Percentiles rank a stretch among this genome's conserved stretches.
These are phyloP conservation scores for Rhombomys opimus DNA, from an alignment of 2,113 vertebrate species.

Conservation along the genomic window DNA sequence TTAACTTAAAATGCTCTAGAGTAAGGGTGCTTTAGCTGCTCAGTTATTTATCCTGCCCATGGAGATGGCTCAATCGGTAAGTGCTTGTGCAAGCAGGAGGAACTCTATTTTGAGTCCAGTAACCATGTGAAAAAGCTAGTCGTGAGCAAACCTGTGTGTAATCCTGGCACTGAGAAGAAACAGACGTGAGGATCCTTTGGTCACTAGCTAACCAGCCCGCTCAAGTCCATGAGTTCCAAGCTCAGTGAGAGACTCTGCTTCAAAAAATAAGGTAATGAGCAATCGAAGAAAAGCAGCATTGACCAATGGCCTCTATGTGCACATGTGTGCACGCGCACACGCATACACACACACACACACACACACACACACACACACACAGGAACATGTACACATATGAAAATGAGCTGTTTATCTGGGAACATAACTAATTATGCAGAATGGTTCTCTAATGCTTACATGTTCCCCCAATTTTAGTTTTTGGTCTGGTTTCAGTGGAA, in stretches of 20 bases:
- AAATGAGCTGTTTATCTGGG: not conserved
- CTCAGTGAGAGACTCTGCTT: not conserved
- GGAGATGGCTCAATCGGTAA: not conserved
- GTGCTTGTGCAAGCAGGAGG: not conserved
- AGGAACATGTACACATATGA: not conserved
- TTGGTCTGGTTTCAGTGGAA: constrained; percentile 15
- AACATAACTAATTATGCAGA: not conserved
- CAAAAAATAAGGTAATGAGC: not conserved
- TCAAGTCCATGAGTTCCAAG: not conserved
- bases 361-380: not conserved
- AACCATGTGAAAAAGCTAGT: not conserved
- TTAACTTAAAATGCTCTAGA: not conserved
- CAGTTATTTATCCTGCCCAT: not conserved
- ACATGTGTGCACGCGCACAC: not conserved
- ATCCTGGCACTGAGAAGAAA: not conserved
- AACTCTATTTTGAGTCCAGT: not conserved
- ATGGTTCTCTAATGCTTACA: constrained; percentile 46
- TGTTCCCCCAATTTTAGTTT: not conserved
- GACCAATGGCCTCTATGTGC: not conserved
- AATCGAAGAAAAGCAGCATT: not conserved
- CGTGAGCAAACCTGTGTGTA: not conserved
- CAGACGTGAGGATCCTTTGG: not conserved
- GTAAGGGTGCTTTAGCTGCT: not conserved
- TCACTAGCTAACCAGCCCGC: not conserved
- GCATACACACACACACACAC: not conserved